phyloP scores from a whole-genome alignment of 2,113 vertebrate species.

The Embiotoca jacksoni region DNA sequence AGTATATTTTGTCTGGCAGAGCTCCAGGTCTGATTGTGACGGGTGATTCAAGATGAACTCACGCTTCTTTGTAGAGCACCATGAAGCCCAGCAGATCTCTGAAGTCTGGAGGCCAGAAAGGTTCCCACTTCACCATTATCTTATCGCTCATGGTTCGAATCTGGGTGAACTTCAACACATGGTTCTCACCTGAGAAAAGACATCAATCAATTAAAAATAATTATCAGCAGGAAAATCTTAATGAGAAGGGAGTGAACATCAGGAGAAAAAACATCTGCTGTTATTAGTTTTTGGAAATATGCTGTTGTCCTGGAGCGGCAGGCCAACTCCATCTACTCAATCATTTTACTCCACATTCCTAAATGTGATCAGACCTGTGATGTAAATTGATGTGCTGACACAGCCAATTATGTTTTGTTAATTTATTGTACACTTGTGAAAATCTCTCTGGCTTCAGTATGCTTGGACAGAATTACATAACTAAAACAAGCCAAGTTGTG shows the following conservation, averaged over 20 bases:
- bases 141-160: constrained; percentile 89
- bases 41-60: constrained; percentile 71
- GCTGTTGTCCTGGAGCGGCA: too few relatives aligned
- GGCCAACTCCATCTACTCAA: too few relatives aligned
- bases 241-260: background rate
- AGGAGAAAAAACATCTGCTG: too few relatives aligned
- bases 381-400: too few relatives aligned
- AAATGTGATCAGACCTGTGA: too few relatives aligned
- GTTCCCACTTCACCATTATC: constrained; percentile 93
- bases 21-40: background rate
- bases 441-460: too few relatives aligned
- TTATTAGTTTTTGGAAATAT: too few relatives aligned
- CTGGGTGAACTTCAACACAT: constrained; percentile 89
- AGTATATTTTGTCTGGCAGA: constrained; percentile 12
- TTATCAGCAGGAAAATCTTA: background rate
- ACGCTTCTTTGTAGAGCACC: constrained; percentile 99
- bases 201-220: background rate
- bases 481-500: too few relatives aligned
- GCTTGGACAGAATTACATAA: too few relatives aligned
- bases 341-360: too few relatives aligned
- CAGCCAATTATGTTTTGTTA: too few relatives aligned
- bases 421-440: too few relatives aligned
- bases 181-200: constrained; percentile 89
- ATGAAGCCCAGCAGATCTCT: constrained; percentile 97
- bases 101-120: constrained; percentile 96